These are phyloP conservation scores for Metacarcinus magister DNA, from an alignment of 2,888 invertebrate species.

Conservation along the genomic window DNA sequence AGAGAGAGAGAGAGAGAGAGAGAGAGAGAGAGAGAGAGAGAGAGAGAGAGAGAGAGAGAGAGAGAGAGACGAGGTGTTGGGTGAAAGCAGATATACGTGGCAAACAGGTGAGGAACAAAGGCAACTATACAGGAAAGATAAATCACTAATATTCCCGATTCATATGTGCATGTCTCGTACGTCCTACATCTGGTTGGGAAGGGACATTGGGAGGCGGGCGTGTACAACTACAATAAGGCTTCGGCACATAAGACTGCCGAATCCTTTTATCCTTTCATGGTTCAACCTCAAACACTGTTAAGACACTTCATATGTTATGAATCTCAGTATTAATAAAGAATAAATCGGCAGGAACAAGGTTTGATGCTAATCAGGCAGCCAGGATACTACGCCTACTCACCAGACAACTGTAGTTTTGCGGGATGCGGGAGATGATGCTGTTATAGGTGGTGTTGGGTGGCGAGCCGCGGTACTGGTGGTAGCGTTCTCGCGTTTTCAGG, in stretches of 20 bases:
- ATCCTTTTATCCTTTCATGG: not conserved
- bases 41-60: constrained; percentile 7
- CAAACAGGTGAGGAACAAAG: not conserved
- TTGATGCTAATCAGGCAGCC: not conserved
- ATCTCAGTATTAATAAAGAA: too few species aligned
- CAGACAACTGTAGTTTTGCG: not conserved
- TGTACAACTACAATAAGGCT: not conserved
- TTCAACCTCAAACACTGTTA: not conserved
- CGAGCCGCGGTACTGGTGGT: not conserved
- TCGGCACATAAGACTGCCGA: not conserved
- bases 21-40: constrained; percentile 48
- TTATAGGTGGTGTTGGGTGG: not conserved
- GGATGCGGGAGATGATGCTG: constrained; percentile 14
- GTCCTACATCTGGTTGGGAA: not conserved
- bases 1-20: constrained; percentile 64
- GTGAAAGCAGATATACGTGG: not conserved
- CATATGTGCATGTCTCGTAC: not conserved
- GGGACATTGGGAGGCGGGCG: not conserved
- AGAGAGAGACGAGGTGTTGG: not conserved
- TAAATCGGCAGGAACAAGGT: too few species aligned
- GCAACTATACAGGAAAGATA: not conserved
- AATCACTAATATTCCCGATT: not conserved
- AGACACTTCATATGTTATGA: too few species aligned
- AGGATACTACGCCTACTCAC: not conserved
- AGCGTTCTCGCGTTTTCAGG: constrained; percentile 17